Evolutionary conservation across 2,113 vertebrate genomes (phyloP), one percentile per base, ranked within the genome.

Genomic region (Mesitornis unicolor): DNA sequence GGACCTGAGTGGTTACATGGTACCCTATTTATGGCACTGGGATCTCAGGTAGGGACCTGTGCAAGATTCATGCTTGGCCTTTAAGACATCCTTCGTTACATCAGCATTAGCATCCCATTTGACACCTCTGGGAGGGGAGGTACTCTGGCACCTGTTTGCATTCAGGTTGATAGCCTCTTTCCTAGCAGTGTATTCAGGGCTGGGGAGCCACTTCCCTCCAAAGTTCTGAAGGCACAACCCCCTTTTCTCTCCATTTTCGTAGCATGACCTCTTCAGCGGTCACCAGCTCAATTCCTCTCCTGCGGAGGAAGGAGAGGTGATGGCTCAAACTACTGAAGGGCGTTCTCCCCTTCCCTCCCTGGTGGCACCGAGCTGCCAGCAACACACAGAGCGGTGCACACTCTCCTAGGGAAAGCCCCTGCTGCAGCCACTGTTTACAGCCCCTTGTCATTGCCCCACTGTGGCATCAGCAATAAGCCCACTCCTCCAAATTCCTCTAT

Each of bases 21-120:
- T 25, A 87, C 43, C 60, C 84, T 88, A 28, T 84, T 93, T 93
- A 92, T 82, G 88, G 71, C 88, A 53, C 40, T 87, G 92, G 53
- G 40, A 35, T 51, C 69, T 91, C 85, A 90, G 88, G 85, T 57
- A 90, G 60, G 70, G 54, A 65, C 53, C 48, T 69, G 53, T 47
- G 68, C 68, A 89, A 43, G 57, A 45, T 31, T 48, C 64, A 47
- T 87, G 63, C 50, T 50, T 17, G 4, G 47, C 90, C 71, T 84
- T 92, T 14, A 75, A 28, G 65, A 42, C 64, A 26, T 38, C 50
- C 36, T 75, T 70, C 0, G 1, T 59, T 43, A n/a, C 36, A 26
- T 9, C 21, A 63, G 56, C 21, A 15, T 21, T 11, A 79, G 48
- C 43, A 19, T 59, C 35, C 28, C 53, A 7, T 22, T 36, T 64